Evolutionary conservation across 2,888 invertebrate genomes (phyloP).

Genomic region (Melangyna quadrimaculata): DNA sequence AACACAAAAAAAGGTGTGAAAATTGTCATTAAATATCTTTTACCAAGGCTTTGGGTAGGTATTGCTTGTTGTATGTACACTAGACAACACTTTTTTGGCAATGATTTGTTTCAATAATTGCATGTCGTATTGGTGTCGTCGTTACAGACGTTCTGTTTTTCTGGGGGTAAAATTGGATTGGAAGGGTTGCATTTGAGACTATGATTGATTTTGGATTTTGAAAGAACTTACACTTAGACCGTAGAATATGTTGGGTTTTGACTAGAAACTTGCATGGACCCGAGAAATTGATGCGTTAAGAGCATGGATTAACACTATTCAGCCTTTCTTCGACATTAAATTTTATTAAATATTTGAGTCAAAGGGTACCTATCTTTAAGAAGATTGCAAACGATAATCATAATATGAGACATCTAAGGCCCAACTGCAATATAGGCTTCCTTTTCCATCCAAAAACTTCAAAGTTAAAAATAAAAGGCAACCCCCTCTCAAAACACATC

Average conservation of each 20-base stretch:
- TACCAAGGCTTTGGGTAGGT: slow-evolving; percentile 1
- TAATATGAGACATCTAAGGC: no score
- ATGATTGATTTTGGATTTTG: background rate
- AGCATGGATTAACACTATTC: no score
- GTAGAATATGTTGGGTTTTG: no score
- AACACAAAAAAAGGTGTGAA: slow-evolving; percentile 49
- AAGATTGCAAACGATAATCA: no score
- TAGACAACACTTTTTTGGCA: slow-evolving; percentile 1
- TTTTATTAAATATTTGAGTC: no score
- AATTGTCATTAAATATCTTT: slow-evolving; percentile 55
- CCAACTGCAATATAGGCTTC: background rate
- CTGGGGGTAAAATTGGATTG: background rate
- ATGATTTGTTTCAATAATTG: slow-evolving; percentile 31
- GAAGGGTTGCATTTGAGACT: background rate
- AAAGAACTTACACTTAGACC: no score
- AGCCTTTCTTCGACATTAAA: no score
- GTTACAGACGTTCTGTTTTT: background rate
- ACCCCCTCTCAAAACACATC: background rate
- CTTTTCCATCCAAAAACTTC: background rate
- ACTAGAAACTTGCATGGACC: no score
- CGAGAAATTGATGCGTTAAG: no score
- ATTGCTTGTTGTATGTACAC: background rate
- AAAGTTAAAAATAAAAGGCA: background rate
- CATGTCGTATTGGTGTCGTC: background rate
- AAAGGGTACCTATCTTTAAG: no score